Evolutionary conservation across 1,140 invertebrate genomes (phyloP).

Genomic region (Paralvinella palmiformis): DNA sequence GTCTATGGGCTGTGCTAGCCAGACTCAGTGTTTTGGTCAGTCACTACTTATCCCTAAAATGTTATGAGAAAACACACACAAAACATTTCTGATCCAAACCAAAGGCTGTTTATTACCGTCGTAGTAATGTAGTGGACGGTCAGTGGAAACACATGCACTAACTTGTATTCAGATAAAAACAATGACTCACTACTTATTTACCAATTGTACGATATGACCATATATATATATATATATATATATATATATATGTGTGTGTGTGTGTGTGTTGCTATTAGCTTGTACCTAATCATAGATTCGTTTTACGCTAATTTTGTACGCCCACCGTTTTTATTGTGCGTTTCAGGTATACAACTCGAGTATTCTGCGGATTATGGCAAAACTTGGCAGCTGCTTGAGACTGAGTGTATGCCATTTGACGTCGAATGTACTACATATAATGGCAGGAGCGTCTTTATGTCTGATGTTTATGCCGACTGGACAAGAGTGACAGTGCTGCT

Average conservation of each 20-base stretch:
- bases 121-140: not conserved
- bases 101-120: not conserved
- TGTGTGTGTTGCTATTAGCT: no score
- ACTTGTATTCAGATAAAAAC: not conserved
- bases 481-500: slow-evolving; percentile 37
- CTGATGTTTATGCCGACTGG: slow-evolving; percentile 38
- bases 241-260: no score
- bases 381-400: slow-evolving; percentile 35
- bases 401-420: slow-evolving; percentile 36
- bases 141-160: not conserved
- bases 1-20: slow-evolving; percentile 44
- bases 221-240: no score
- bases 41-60: slow-evolving; percentile 20
- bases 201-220: not conserved
- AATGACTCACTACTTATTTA: not conserved
- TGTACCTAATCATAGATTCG: not conserved
- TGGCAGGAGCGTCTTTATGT: slow-evolving; percentile 26
- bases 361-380: slow-evolving; percentile 44
- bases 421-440: slow-evolving; percentile 34
- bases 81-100: not conserved
- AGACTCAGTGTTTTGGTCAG: slow-evolving; percentile 45
- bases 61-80: not conserved
- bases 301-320: not conserved
- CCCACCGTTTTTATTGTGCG: not conserved
- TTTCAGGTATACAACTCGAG: slow-evolving; percentile 32